Conservation (phyloP, 2,888 invertebrate genomes). For the Chromoteleia sp. region DNA sequence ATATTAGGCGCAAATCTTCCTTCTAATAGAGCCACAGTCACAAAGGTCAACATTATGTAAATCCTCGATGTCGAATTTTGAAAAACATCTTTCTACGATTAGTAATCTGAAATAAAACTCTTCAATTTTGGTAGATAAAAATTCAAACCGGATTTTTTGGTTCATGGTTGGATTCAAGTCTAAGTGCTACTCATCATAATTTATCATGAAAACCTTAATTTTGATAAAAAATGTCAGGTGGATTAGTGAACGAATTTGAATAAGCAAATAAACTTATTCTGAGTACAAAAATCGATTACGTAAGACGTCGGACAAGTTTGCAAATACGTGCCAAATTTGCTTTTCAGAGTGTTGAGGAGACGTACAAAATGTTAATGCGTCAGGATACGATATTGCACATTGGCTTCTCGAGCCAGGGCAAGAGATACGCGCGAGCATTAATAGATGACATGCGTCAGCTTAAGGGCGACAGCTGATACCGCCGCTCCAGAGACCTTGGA, state of each 20-base stretch:
- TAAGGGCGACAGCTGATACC: background rate
- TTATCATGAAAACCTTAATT: background rate
- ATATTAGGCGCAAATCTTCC: too few species aligned
- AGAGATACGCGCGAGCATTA: slow-evolving; percentile 27
- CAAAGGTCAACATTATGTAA: too few species aligned
- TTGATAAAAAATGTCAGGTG: background rate
- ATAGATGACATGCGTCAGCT: slow-evolving; percentile 24
- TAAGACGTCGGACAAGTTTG: slow-evolving; percentile 51
- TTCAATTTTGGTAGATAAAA: too few species aligned
- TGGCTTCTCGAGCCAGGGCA: slow-evolving; percentile 16
- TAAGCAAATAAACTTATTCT: slow-evolving; percentile 12
- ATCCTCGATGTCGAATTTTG: too few species aligned
- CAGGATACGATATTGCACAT: slow-evolving; percentile 16
- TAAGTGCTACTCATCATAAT: background rate
- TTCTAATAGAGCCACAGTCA: too few species aligned
- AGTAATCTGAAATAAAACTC: too few species aligned
- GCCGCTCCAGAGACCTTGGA: slow-evolving; percentile 45
- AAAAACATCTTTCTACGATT: too few species aligned
- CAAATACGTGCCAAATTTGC: slow-evolving; percentile 63
- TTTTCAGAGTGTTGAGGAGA: slow-evolving; percentile 45
- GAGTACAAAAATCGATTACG: slow-evolving; percentile 39
- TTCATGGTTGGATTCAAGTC: background rate
- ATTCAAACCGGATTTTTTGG: too few species aligned
- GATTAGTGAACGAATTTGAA: background rate
- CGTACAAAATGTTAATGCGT: slow-evolving; percentile 33